These are phyloP conservation scores for Drosophila ambigua DNA, from an alignment of 1,140 invertebrate species.

Conservation along the genomic window DNA sequence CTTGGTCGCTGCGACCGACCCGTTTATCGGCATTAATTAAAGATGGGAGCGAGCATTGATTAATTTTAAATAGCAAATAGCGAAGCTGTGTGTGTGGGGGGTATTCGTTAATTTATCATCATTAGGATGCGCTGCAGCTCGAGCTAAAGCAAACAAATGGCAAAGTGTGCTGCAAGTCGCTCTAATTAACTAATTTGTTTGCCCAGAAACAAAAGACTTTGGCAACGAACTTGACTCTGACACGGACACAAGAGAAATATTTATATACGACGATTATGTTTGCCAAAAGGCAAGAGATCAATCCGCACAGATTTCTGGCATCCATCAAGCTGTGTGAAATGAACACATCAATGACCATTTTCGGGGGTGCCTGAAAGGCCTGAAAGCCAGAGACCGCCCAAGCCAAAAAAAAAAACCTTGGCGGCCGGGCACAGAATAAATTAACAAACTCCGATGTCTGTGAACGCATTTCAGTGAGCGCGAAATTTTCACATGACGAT, in stretches of 20 bases:
- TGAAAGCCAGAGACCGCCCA: slow-evolving; percentile 54
- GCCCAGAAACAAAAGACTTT: slow-evolving; percentile 65
- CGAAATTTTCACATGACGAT: slow-evolving; percentile 69
- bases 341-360: slow-evolving; percentile 77
- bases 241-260: slow-evolving; percentile 32
- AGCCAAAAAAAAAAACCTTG: slow-evolving; percentile 51
- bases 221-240: slow-evolving; percentile 52
- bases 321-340: slow-evolving; percentile 72
- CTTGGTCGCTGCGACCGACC: slow-evolving; percentile 15
- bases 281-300: slow-evolving; percentile 28
- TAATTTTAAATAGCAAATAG: slow-evolving; percentile 64
- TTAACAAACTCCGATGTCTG: slow-evolving; percentile 45
- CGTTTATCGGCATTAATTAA: slow-evolving; percentile 80
- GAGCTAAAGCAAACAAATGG: slow-evolving; percentile 50
- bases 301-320: slow-evolving; percentile 39
- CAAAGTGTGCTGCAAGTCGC: slow-evolving; percentile 75
- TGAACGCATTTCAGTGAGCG: slow-evolving; percentile 51
- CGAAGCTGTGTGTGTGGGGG: slow-evolving; percentile 3
- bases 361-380: slow-evolving; percentile 34
- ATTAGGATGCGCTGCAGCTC: slow-evolving; percentile 53
- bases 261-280: slow-evolving; percentile 4
- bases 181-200: slow-evolving; percentile 61
- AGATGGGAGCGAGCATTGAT: slow-evolving; percentile 64
- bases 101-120: slow-evolving; percentile 60
- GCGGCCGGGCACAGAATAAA: slow-evolving; percentile 53